Evolutionary conservation across 2,797 vertebrate genomes (phyloP).

Genomic region (Sebastes itinus): DNA sequence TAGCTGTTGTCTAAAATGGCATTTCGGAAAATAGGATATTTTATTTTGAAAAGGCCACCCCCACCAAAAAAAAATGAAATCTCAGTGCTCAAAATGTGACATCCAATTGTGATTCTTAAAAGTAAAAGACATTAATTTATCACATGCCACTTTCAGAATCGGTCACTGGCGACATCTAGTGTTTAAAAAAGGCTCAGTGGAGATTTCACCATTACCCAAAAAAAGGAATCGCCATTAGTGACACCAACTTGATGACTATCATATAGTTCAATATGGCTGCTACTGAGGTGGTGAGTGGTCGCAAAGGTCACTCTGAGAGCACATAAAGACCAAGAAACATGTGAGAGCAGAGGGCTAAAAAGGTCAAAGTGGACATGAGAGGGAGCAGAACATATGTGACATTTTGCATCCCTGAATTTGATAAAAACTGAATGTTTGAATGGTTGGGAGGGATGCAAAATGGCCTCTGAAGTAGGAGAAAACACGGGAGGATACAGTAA

Average conservation of each 20-base stretch:
- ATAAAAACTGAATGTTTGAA: slow-evolving; percentile 7
- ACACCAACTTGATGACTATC: slow-evolving; percentile 5
- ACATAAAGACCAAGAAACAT: not conserved
- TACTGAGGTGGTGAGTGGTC: slow-evolving; percentile 3
- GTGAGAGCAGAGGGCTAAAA: not conserved
- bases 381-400: not conserved
- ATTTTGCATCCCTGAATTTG: slow-evolving; percentile 44
- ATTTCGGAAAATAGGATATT: not conserved
- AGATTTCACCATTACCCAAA: not conserved
- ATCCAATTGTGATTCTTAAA: not conserved
- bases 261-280: not conserved
- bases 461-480: slow-evolving; percentile 26
- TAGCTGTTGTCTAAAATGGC: not conserved
- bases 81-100: slow-evolving; percentile 25
- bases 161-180: slow-evolving; percentile 62
- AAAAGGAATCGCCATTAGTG: not conserved
- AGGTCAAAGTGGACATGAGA: not conserved
- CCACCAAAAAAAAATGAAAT: not conserved
- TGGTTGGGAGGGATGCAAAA: slow-evolving; percentile 42
- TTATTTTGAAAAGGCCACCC: not conserved
- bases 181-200: slow-evolving; percentile 42
- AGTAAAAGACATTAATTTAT: not conserved
- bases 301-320: slow-evolving; percentile 35
- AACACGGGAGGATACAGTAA: slow-evolving; percentile 29
- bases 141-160: slow-evolving; percentile 17